Evolutionary conservation across 2,113 vertebrate species (phyloP).

Genomic region (Sinosuthora webbiana): DNA sequence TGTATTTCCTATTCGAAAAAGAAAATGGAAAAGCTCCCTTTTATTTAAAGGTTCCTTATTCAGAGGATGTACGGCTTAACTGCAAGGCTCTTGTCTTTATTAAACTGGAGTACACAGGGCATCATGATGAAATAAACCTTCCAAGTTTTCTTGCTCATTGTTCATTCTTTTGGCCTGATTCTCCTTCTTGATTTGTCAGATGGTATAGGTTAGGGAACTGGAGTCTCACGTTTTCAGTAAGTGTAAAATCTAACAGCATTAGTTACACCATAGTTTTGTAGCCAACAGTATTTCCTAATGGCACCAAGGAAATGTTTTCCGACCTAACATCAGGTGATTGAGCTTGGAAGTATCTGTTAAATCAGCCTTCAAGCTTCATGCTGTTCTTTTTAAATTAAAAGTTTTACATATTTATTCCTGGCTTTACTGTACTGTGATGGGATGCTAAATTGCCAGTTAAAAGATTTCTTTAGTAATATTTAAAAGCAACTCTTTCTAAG

Average conservation of each 20-base stretch:
- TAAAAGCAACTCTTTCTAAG: not conserved
- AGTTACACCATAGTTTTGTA: not conserved
- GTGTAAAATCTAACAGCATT: not conserved
- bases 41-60: not conserved
- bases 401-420: constrained; percentile 16
- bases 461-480: not conserved
- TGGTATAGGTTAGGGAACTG: not conserved
- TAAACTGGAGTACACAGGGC: not conserved
- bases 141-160: not conserved
- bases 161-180: not conserved
- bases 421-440: not conserved
- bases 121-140: not conserved
- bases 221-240: not conserved
- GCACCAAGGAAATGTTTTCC: constrained; percentile 13
- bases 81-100: not conserved
- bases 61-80: not conserved
- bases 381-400: constrained; percentile 39
- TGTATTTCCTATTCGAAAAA: not conserved
- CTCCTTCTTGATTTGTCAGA: not conserved
- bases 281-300: not conserved
- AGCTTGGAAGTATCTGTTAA: constrained; percentile 37
- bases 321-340: constrained; percentile 1
- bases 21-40: not conserved
- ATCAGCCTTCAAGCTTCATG: constrained; percentile 44
- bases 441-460: constrained; percentile 9